phyloP scores from a whole-genome alignment of 2,113 vertebrate species.

The Noturus placidus region DNA sequence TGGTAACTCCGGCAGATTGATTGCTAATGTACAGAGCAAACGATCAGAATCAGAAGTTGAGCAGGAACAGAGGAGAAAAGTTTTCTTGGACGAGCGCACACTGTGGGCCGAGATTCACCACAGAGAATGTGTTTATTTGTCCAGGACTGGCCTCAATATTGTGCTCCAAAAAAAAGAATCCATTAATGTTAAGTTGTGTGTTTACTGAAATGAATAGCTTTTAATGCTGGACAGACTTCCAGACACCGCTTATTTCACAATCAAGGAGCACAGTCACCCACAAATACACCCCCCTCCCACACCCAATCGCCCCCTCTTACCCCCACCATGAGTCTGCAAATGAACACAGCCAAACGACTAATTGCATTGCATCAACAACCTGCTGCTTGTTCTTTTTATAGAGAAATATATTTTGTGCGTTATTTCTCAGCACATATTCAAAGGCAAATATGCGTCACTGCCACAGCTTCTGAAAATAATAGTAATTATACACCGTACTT shows the following conservation, averaged over 20 bases:
- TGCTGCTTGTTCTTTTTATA: background rate
- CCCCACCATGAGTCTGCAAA: background rate
- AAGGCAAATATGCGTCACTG: background rate
- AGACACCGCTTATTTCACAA: background rate
- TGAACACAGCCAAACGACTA: background rate
- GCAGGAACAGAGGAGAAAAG: background rate
- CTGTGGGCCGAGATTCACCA: background rate
- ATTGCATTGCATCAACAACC: background rate
- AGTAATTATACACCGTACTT: background rate
- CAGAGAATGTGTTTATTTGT: background rate
- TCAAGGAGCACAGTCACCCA: background rate
- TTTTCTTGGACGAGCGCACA: background rate
- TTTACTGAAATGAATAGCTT: background rate
- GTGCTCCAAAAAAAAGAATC: background rate
- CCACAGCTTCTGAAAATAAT: background rate
- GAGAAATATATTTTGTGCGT: background rate
- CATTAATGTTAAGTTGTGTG: conserved; percentile 5
- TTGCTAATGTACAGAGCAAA: conserved; percentile 11
- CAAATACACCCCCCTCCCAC: too few species aligned
- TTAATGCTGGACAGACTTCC: background rate
- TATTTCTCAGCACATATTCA: background rate
- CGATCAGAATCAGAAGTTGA: background rate
- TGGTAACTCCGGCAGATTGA: conserved; percentile 7
- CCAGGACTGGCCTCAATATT: background rate
- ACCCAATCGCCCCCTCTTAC: background rate